Evolutionary conservation across 2,797 vertebrate species (phyloP).

Genomic region (Antennarius maculatus): DNA sequence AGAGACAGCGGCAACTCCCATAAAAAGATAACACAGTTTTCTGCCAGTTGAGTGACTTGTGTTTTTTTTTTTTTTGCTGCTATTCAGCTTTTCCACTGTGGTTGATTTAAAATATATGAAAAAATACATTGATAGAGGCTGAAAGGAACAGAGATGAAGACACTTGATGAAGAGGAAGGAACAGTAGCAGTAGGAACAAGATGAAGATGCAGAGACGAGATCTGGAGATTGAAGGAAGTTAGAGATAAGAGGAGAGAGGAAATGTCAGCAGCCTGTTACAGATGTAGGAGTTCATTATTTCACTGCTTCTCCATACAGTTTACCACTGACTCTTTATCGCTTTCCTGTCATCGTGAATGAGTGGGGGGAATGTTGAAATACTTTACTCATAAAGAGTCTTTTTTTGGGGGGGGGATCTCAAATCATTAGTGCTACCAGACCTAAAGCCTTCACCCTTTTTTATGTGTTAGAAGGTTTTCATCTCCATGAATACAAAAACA

Average conservation of each 20-base stretch:
- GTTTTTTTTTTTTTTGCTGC: slow-evolving; percentile 40
- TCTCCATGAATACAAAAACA: no score
- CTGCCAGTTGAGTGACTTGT: slow-evolving; percentile 43
- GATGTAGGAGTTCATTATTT: slow-evolving; percentile 47
- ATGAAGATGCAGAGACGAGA: slow-evolving; percentile 27
- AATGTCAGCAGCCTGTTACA: slow-evolving; percentile 42
- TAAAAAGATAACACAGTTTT: slow-evolving; percentile 1
- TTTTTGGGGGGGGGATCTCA: neutral
- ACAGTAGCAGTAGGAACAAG: slow-evolving; percentile 14
- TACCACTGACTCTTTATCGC: slow-evolving; percentile 8
- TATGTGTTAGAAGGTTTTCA: no score
- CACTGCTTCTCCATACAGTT: slow-evolving; percentile 12
- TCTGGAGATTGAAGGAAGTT: slow-evolving; percentile 42
- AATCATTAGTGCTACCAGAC: neutral
- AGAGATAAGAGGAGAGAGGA: slow-evolving; percentile 25
- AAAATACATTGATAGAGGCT: slow-evolving; percentile 10
- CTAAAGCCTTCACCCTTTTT: no score
- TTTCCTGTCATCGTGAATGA: neutral
- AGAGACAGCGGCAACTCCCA: no score
- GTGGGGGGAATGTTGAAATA: slow-evolving; percentile 8
- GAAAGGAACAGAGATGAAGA: neutral
- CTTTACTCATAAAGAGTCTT: slow-evolving; percentile 5
- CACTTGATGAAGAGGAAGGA: slow-evolving; percentile 33
- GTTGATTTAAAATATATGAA: slow-evolving; percentile 47
- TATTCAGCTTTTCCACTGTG: slow-evolving; percentile 44